Conservation (phyloP, 2,113 vertebrate species). For the Brachyistius frenatus region DNA sequence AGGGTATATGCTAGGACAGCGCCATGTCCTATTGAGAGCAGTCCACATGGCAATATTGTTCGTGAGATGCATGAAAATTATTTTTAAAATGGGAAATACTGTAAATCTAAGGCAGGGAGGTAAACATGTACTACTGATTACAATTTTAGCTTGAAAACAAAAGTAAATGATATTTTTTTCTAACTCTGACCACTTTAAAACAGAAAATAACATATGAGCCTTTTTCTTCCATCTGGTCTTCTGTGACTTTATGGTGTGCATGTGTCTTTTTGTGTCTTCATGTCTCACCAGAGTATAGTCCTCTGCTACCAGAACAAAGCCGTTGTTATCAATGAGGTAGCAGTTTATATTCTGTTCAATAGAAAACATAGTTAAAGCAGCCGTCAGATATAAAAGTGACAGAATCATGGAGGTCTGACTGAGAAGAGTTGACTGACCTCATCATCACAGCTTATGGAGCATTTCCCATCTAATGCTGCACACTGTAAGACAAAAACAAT, state of each 20-base stretch:
- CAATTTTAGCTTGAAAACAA: background rate
- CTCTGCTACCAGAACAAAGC: slow-evolving; percentile 96
- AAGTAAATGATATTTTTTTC: background rate
- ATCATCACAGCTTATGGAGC: slow-evolving; percentile 97
- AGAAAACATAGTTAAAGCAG: slow-evolving; percentile 5
- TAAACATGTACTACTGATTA: background rate
- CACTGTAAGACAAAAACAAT: slow-evolving; percentile 84
- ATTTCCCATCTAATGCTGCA: slow-evolving; percentile 93
- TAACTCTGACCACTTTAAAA: background rate
- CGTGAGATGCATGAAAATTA: background rate
- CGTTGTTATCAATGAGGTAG: slow-evolving; percentile 99
- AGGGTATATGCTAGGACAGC: slow-evolving; percentile 43
- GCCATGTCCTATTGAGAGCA: slow-evolving; percentile 29
- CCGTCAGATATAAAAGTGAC: background rate
- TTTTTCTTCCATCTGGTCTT: background rate
- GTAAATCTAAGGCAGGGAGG: background rate
- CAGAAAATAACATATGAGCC: background rate
- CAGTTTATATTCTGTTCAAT: slow-evolving; percentile 92
- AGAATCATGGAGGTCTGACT: background rate
- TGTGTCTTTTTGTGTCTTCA: background rate
- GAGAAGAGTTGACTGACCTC: slow-evolving; percentile 85
- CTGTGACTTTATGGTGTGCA: background rate
- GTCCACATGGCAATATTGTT: slow-evolving; percentile 7
- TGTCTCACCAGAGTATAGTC: slow-evolving; percentile 90
- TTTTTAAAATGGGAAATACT: background rate